Evolutionary conservation across 2,113 vertebrate species (phyloP).

Genomic region (Lamprotornis superbus): DNA sequence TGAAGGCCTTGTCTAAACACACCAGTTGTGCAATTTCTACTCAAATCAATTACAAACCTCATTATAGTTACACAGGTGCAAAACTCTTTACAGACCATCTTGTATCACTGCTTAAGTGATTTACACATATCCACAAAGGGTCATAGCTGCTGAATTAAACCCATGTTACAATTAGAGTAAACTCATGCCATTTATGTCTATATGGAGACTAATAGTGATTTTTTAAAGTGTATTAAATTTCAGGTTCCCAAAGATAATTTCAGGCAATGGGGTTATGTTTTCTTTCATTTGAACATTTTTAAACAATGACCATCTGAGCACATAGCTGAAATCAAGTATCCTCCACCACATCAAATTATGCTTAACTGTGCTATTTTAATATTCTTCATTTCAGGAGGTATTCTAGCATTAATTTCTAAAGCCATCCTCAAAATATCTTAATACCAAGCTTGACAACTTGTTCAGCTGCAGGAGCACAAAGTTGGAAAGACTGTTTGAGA

Average conservation of each 20-base stretch:
- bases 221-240: neutral
- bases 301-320: neutral
- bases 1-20: neutral
- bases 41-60: conserved; percentile 11
- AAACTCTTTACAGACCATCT: neutral
- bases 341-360: neutral
- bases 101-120: neutral
- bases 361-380: neutral
- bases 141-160: neutral
- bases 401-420: neutral
- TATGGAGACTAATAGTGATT: neutral
- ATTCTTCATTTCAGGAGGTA: neutral
- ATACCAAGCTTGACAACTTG: neutral
- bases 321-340: neutral
- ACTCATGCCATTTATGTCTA: neutral
- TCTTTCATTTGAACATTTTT: neutral
- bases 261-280: neutral
- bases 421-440: neutral
- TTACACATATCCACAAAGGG: neutral
- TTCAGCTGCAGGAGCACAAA: neutral
- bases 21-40: neutral
- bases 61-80: neutral
- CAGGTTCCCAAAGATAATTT: neutral
- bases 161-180: neutral
- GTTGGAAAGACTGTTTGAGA: neutral